Conservation (phyloP, 2,113 vertebrate genomes). For the Clarias gariepinus region DNA sequence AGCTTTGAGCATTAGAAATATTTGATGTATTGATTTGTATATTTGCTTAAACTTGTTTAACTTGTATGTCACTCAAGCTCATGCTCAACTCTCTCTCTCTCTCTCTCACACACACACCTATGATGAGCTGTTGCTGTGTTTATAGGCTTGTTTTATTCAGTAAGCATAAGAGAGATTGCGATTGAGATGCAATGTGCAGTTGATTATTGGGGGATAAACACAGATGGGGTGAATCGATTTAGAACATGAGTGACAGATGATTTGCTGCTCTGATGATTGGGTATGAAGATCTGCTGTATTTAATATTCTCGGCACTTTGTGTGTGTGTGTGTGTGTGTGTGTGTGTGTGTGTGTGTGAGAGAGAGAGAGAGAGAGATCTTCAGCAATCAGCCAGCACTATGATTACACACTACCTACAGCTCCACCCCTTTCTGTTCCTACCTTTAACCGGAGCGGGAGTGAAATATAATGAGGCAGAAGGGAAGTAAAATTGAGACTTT, state of each 20-base stretch:
- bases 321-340: background rate
- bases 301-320: background rate
- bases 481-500: background rate
- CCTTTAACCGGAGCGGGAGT: background rate
- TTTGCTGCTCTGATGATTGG: background rate
- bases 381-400: conserved; percentile 11
- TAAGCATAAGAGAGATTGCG: background rate
- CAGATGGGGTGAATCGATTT: background rate
- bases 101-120: background rate
- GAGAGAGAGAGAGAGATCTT: background rate
- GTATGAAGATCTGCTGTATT: background rate
- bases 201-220: conserved; percentile 7
- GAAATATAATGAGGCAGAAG: background rate
- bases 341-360: background rate
- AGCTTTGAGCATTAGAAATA: background rate
- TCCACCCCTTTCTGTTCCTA: background rate
- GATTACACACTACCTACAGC: background rate
- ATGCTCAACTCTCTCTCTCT: background rate
- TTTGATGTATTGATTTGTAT: background rate
- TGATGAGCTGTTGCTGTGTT: background rate
- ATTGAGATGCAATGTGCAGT: background rate
- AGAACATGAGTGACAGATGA: conserved; percentile 8
- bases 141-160: conserved; percentile 1
- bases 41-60: background rate
- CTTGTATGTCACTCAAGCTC: background rate